Evolutionary conservation across 2,888 invertebrate species (phyloP).

Genomic region (Priapulus caudatus): DNA sequence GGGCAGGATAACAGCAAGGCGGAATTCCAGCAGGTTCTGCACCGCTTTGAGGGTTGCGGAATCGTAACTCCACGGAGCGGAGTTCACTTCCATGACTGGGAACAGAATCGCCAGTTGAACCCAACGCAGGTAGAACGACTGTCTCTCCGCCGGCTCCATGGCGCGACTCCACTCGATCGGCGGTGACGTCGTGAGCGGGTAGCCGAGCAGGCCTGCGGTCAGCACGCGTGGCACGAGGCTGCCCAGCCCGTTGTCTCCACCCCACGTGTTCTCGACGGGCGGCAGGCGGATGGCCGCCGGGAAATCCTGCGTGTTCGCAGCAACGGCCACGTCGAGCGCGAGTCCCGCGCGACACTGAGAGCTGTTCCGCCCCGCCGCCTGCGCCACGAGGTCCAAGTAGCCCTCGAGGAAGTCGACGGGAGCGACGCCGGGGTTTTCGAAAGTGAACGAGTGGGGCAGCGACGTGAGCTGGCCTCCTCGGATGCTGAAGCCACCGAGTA

Average conservation of each 20-base stretch:
- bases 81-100: neutral
- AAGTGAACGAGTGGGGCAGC: neutral
- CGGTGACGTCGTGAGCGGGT: neutral
- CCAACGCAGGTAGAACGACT: neutral
- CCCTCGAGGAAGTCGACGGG: neutral
- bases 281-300: neutral
- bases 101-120: neutral
- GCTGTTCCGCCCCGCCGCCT: too few relatives aligned
- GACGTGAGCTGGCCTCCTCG: neutral
- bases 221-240: neutral
- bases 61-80: neutral
- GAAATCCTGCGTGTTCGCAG: neutral
- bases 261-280: neutral
- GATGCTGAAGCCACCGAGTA: neutral
- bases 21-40: neutral
- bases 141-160: neutral
- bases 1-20: neutral
- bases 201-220: neutral
- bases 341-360: neutral
- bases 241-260: neutral
- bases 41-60: neutral
- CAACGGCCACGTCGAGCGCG: neutral
- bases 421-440: neutral
- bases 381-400: conserved; percentile 3
- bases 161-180: neutral